Base-by-base conservation (phyloP, 2,888 invertebrate genomes). In the Strigamia transsilvanica region DNA sequence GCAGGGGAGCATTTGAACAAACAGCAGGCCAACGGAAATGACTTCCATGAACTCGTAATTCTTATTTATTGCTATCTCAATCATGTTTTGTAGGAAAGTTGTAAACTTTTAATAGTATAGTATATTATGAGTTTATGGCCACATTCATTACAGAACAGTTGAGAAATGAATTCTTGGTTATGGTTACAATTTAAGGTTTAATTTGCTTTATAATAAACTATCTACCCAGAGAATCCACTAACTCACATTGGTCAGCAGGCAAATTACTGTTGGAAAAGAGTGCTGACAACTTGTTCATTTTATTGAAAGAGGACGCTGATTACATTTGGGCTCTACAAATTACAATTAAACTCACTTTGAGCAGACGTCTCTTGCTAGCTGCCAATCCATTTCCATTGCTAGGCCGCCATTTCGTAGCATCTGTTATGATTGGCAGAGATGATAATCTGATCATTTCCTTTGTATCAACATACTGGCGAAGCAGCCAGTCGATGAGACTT, bases 1-100 rank as follows among this genome's bases (percentile, higher is more conserved):
- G 73, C 73, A 73, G 23, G 73, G 73, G 73, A 73, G 73, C 73
- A 73, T 73, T 73, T 73, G 73, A 32, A 73, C 73, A 73, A 73
- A 73, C 73, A 73, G 73, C 73, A 73, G 73, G 73, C 73, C 73
- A 73, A n/a, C 73, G 73, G 73, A 73, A 73, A 73, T 73, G 73
- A 73, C 73, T 73, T 73, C 73, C 27, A 32, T 27, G 73, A 73
- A 73, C 73, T 73, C 73, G 73, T 73, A 73, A 73, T 73, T 73
- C 73, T 73, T 73, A 73, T 73, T 73, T 73, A 73, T 73, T 73
- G 73, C 73, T 27, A 73, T 73, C 73, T 27, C 73, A 73, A 73
- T 73, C 73, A 73, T 73, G 73, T 32, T 32, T 73, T 73, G 32
- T 27, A 27, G 13, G 32, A 73, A 73, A 56, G 56, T 56, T 56